Evolutionary conservation across 2,113 vertebrate genomes (phyloP).

Genomic region (Siniperca chuatsi): DNA sequence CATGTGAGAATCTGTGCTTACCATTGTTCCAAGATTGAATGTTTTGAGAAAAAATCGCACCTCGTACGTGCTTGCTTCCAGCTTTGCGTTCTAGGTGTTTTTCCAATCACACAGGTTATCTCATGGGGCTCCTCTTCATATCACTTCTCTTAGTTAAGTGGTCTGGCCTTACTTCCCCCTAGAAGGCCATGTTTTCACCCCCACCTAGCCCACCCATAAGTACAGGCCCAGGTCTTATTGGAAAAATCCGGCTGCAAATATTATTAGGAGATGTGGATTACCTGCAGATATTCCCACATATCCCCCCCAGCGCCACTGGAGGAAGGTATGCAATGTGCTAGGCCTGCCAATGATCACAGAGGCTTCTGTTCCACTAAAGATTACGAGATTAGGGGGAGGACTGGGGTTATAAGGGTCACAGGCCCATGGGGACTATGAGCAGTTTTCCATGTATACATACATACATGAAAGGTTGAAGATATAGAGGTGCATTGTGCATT

Average conservation of each 20-base stretch:
- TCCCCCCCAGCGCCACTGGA: slow-evolving; percentile 41
- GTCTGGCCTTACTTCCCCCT: slow-evolving; percentile 39
- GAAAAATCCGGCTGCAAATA: slow-evolving; percentile 60
- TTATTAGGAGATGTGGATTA: slow-evolving; percentile 68
- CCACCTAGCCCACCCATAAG: slow-evolving; percentile 42
- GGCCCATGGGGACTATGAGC: slow-evolving; percentile 39
- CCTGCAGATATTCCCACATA: slow-evolving; percentile 64
- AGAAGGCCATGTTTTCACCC: slow-evolving; percentile 45
- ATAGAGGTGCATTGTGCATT: slow-evolving; percentile 68
- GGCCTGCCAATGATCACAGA: slow-evolving; percentile 76
- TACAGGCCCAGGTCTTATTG: slow-evolving; percentile 43
- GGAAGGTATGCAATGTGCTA: slow-evolving; percentile 61
- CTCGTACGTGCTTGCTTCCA: no score
- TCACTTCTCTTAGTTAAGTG: slow-evolving; percentile 29
- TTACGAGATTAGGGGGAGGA: slow-evolving; percentile 72
- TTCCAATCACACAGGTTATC: slow-evolving; percentile 40
- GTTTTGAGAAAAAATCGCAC: no score
- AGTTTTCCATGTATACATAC: slow-evolving; percentile 24
- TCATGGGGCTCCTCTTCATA: slow-evolving; percentile 39
- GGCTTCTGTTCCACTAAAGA: slow-evolving; percentile 72
- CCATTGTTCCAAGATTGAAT: no score
- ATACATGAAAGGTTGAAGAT: slow-evolving; percentile 14
- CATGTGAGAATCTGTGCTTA: no score
- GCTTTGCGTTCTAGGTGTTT: no score
- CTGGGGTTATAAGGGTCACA: slow-evolving; percentile 61